Base-by-base conservation (phyloP, 2,888 invertebrate genomes). In the Arge pagana region DNA sequence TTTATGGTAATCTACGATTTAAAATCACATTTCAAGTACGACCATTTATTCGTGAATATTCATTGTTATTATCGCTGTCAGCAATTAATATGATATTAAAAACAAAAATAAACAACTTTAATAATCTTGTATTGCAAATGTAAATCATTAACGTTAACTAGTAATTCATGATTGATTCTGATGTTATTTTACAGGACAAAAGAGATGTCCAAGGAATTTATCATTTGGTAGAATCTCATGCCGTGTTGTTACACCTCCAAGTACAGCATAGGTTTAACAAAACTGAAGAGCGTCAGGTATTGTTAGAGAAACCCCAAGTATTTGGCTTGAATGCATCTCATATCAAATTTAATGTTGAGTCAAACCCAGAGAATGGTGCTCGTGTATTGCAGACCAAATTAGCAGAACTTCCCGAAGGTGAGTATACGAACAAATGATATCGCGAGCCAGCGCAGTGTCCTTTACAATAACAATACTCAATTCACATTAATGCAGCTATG, bases 221-320 rank as follows among this genome's bases (percentile, higher is more conserved):
- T 55, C 60, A 70, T 52, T 62, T 76, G 51, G 61, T 66, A 4
- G 72, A 71, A 56, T 68, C 76, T 0, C 76, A 75, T 48, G 67
- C 72, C 1, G 60, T 65, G 28, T 63, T 69, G 52, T 60, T 74
- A 13, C 62, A 71, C 13, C 70, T 70, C 24, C 72, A 71, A 48
- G 60, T 71, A 28, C 52, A 66, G 23, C 66, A 71, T 11, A 68
- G 73, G 41, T 63, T 52, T 42, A 23, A 58, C 1, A 76, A 76
- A 57, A 63, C 59, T 1, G 54, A 65, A 50, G 24, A 68, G 21
- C 57, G 67, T 4, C 59, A 60, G 13, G 41, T 59, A 31, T 16
- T 65, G 37, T 28, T 55, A 3, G 24, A 53, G 1, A 43, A 48
- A 2, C 48, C 56, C 7, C 58, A 62, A 45, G 42, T 55, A 8